Conservation (phyloP, 1,140 invertebrate genomes). For the Drosophila sp. region DNA sequence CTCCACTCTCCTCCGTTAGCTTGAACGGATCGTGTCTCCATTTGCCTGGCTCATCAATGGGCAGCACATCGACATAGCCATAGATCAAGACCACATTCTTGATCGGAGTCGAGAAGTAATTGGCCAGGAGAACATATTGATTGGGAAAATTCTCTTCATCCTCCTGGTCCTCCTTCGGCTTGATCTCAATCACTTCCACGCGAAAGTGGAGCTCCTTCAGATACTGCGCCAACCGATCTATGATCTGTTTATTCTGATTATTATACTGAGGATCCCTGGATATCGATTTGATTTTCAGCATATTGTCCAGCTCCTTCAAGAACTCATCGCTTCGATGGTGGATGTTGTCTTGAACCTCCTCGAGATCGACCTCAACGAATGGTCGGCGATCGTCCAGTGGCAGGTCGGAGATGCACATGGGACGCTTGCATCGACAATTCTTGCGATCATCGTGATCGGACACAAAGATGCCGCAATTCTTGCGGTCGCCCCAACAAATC, state of each 20-base stretch:
- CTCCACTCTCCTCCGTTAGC: constrained; percentile 6
- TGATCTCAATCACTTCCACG: constrained; percentile 32
- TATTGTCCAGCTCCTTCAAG: background rate
- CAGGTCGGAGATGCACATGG: constrained; percentile 34
- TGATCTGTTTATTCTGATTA: constrained; percentile 3
- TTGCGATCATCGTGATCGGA: background rate
- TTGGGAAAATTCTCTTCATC: background rate
- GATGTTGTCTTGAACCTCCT: background rate
- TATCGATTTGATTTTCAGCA: constrained; percentile 25
- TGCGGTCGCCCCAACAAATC: constrained; percentile 45
- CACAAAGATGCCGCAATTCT: constrained; percentile 28
- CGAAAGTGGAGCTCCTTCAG: constrained; percentile 25
- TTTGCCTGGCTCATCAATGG: background rate
- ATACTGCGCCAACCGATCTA: constrained; percentile 28
- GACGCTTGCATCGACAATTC: constrained; percentile 2
- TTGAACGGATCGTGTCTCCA: constrained; percentile 32
- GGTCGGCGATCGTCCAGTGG: background rate
- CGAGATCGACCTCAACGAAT: background rate
- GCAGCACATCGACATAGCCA: constrained; percentile 31
- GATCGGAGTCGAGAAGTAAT: constrained; percentile 36
- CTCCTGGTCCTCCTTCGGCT: background rate
- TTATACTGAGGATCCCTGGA: background rate
- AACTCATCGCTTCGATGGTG: background rate
- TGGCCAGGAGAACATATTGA: constrained; percentile 41
- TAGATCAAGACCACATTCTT: constrained; percentile 48